Conservation (phyloP, 2,888 invertebrate species). For the Candidula unifasciata region DNA sequence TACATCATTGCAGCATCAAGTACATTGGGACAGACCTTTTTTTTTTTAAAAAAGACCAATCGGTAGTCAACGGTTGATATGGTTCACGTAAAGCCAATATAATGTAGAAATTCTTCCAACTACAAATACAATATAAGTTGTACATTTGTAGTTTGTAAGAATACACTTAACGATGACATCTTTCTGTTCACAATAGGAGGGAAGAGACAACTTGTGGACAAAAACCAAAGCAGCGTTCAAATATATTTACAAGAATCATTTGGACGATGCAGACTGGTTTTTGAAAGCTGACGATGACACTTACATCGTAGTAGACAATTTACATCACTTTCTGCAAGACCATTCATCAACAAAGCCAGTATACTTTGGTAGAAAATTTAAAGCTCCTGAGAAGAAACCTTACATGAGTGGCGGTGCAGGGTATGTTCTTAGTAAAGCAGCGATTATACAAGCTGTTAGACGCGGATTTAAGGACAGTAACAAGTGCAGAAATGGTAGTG, state of each 20-base stretch:
- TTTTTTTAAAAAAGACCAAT: too few species aligned
- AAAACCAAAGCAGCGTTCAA: slow-evolving; percentile 95
- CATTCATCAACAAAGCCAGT: slow-evolving; percentile 83
- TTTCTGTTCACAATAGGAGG: slow-evolving; percentile 82
- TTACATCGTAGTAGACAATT: slow-evolving; percentile 96
- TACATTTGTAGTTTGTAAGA: too few species aligned
- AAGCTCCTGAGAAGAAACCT: slow-evolving; percentile 82
- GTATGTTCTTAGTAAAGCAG: slow-evolving; percentile 92
- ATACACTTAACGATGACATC: too few species aligned
- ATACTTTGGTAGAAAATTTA: slow-evolving; percentile 83
- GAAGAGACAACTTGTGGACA: slow-evolving; percentile 95
- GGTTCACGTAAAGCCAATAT: too few species aligned
- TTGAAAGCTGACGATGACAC: slow-evolving; percentile 99
- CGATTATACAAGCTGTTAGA: slow-evolving; percentile 84
- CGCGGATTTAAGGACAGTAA: slow-evolving; percentile 74
- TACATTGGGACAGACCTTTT: too few species aligned
- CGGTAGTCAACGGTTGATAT: too few species aligned
- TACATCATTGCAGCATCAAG: too few species aligned
- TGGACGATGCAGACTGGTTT: slow-evolving; percentile 95
- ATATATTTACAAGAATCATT: slow-evolving; percentile 89
- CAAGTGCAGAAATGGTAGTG: slow-evolving; percentile 79
- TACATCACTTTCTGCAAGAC: slow-evolving; percentile 87
- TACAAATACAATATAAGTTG: too few species aligned
- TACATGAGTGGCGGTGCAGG: slow-evolving; percentile 83
- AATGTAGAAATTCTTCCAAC: too few species aligned